A percentile compares a stretch with the other conserved stretches of the same genome.
phyloP scores from a whole-genome alignment of 2,113 vertebrate genomes.

The Anolis sagrei region DNA sequence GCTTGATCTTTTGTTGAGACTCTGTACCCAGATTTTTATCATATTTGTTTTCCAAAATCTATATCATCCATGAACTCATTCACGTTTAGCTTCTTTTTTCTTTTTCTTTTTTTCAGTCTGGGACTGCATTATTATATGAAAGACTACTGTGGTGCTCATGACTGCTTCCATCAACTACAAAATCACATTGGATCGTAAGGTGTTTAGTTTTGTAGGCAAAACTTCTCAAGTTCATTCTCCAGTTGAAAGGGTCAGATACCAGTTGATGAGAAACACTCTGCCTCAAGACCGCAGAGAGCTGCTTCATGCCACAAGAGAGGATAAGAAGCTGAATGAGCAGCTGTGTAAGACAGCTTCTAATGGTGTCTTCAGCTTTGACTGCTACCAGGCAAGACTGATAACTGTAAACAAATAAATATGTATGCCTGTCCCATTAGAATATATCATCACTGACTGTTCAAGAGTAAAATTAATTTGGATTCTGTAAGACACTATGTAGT shows the following conservation, averaged over 20 bases:
- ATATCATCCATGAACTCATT: not conserved
- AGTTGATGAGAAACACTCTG: not conserved
- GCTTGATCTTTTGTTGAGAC: too few species aligned
- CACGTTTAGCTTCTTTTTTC: not conserved
- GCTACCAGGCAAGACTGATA: not conserved
- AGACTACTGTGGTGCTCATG: not conserved
- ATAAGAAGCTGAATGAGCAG: not conserved
- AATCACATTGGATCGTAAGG: not conserved
- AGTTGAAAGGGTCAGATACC: not conserved
- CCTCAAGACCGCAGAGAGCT: not conserved
- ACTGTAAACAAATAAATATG: not conserved
- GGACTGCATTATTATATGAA: not conserved
- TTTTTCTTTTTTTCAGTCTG: not conserved
- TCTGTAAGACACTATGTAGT: not conserved
- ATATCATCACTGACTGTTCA: not conserved
- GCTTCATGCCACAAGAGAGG: not conserved
- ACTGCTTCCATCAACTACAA: not conserved
- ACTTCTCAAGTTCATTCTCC: not conserved
- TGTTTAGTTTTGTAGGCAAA: not conserved
- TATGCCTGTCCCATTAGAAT: not conserved
- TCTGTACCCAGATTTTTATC: too few species aligned
- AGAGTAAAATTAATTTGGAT: not conserved
- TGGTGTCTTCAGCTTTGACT: not conserved
- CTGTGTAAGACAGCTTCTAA: not conserved
- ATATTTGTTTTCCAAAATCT: too few species aligned